Percentiles rank a stretch among this genome's conserved stretches.
Evolutionary conservation across 2,113 vertebrate species (phyloP).

Genomic region (Dromaius novaehollandiae): DNA sequence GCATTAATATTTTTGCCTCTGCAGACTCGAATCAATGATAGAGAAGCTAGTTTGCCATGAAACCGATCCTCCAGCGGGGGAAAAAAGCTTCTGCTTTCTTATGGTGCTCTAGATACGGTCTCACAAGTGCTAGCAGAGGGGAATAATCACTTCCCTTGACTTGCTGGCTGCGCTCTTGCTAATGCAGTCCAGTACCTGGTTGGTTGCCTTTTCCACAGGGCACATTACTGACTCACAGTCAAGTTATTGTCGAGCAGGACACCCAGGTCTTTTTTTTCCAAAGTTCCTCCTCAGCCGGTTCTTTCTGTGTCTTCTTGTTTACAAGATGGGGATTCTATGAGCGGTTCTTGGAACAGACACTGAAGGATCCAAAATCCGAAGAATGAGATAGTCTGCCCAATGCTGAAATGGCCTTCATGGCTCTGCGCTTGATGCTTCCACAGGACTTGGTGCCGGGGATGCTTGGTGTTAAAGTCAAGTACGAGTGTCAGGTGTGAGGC

Average conservation of each 20-base stretch:
- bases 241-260: too few relatives aligned
- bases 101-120: too few relatives aligned
- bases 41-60: background rate
- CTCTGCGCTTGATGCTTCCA: background rate
- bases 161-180: too few relatives aligned
- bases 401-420: background rate
- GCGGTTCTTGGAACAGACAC: too few relatives aligned
- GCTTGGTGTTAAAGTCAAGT: background rate
- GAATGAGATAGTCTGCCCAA: fast-evolving
- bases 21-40: background rate
- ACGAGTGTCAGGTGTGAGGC: background rate
- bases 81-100: too few relatives aligned
- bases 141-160: too few relatives aligned
- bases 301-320: background rate
- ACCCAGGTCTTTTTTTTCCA: too few relatives aligned
- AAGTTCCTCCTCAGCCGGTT: background rate
- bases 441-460: background rate
- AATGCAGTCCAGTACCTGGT: too few relatives aligned
- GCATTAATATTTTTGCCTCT: background rate
- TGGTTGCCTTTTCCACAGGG: too few relatives aligned
- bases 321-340: background rate
- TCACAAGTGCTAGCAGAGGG: too few relatives aligned
- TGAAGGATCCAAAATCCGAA: too few relatives aligned
- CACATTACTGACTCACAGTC: too few relatives aligned
- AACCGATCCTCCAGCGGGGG: background rate